Evolutionary conservation across 2,888 invertebrate genomes (phyloP), one percentile per base, ranked within the genome.

Genomic region (Xestia sexstrigata): DNA sequence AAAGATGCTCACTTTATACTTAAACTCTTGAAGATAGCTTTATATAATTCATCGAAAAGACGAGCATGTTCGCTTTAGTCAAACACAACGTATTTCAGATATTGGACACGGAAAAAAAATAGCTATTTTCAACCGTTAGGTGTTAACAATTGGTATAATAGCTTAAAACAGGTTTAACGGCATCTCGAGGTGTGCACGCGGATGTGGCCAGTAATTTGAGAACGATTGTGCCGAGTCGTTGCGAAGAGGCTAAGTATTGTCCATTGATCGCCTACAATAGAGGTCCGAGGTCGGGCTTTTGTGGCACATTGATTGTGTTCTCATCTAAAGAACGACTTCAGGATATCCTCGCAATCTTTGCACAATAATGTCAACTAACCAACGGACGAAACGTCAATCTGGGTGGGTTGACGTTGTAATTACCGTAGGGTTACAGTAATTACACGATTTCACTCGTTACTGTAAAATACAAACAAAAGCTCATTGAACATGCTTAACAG

Each of bases 221-320:
- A 90, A 88, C 89, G 89, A 90, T 90, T 91, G 92, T 89, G 86
- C 67, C 70, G 74, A 88, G 83, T 88, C 82, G 87, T 81, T 86
- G 87, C 85, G 86, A 89, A 85, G 89, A 89, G 86, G 87, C 85
- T 78, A 74, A 86, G 88, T 90, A 89, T 89, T 91, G 89, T 92
- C 92, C 91, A 91, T 91, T 92, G 91, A 91, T 90, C 89, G 81
- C 79, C 87, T 79, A 93, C 92, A 95, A 94, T 93, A 90, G 90
- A 90, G 88, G 89, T 82, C 87, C 91, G 94, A 95, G 95, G 95
- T 94, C 95, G 93, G 85, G 83, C 90, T 91, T 91, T 91, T 88
- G 89, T 91, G 87, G 84, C 84, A 86, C 89, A 90, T 90, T 90
- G 90, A 95, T 95, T 95, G 94, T 95, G 88, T 89, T 90, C 92